Percentiles rank a stretch among this genome's conserved stretches.
phyloP scores from a whole-genome alignment of 2,888 invertebrate species.

The Plebejus anna region DNA sequence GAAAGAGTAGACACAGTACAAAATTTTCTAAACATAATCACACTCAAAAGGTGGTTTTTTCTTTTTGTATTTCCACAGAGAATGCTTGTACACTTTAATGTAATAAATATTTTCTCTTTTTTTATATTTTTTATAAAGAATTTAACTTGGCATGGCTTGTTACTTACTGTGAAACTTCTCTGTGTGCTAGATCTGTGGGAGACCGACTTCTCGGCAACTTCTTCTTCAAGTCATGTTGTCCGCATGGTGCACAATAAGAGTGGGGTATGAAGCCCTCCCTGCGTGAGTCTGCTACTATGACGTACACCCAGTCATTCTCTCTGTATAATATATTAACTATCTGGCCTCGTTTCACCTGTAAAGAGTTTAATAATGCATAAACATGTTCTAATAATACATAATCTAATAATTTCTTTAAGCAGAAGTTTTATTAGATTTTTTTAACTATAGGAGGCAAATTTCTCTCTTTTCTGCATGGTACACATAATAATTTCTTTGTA shows the following conservation, averaged over 20 bases:
- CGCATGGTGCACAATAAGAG: constrained; percentile 94
- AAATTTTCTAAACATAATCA: too few species aligned
- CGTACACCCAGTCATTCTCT: constrained; percentile 98
- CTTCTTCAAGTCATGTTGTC: constrained; percentile 93
- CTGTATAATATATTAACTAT: constrained; percentile 96
- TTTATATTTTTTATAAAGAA: too few species aligned
- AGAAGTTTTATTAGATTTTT: not conserved
- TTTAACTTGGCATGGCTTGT: not conserved
- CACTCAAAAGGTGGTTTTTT: too few species aligned
- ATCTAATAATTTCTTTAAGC: not conserved
- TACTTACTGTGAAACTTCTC: constrained; percentile 80
- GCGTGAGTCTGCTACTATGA: constrained; percentile 92
- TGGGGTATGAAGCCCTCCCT: constrained; percentile 97
- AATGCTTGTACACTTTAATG: too few species aligned
- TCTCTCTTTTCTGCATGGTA: too few species aligned
- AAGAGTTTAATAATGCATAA: constrained; percentile 34
- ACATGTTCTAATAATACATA: not conserved
- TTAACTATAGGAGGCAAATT: too few species aligned
- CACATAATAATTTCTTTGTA: too few species aligned
- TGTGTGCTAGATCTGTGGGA: constrained; percentile 77
- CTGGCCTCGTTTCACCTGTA: constrained; percentile 89
- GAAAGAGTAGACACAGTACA: too few species aligned
- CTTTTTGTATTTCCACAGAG: too few species aligned
- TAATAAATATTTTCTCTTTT: too few species aligned
- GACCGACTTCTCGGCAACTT: constrained; percentile 88